These are phyloP conservation scores for Adelognathus sp. DNA, from an alignment of 2,888 invertebrate species.

Conservation along the genomic window DNA sequence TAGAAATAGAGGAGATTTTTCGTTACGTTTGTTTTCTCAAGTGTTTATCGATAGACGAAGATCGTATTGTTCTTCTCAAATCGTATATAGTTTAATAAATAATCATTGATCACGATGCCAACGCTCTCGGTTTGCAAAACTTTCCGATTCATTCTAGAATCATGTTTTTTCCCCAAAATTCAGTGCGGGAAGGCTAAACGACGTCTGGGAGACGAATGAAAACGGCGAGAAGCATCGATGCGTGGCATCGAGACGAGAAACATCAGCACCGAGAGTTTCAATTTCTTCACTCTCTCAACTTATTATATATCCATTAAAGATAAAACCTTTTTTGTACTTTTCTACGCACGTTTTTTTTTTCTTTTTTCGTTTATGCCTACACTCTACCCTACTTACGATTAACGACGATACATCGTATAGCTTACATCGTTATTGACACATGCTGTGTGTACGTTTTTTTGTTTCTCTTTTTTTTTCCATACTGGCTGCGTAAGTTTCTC, in stretches of 20 bases:
- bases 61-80: constrained; percentile 39
- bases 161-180: too few relatives aligned
- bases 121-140: constrained; percentile 51
- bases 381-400: constrained; percentile 67
- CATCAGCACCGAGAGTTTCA: constrained; percentile 63
- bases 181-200: constrained; percentile 18
- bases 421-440: constrained; percentile 59
- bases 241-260: constrained; percentile 54
- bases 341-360: constrained; percentile 74
- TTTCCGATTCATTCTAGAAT: too few relatives aligned
- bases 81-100: constrained; percentile 49
- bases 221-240: constrained; percentile 42
- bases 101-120: constrained; percentile 54
- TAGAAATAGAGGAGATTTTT: constrained; percentile 65
- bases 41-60: constrained; percentile 48
- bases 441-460: constrained; percentile 40
- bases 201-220: constrained; percentile 57
- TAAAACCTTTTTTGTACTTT: constrained; percentile 78
- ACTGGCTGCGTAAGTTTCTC: constrained; percentile 59
- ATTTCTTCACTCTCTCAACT: constrained; percentile 52
- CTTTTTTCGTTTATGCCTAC: constrained; percentile 60
- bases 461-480: constrained; percentile 38
- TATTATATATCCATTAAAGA: constrained; percentile 48
- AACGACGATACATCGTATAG: constrained; percentile 66
- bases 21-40: not conserved